Percentiles rank a stretch among this genome's conserved stretches.
These are phyloP conservation scores for Atrichornis clamosus DNA, from an alignment of 2,113 vertebrate genomes.

Conservation along the genomic window DNA sequence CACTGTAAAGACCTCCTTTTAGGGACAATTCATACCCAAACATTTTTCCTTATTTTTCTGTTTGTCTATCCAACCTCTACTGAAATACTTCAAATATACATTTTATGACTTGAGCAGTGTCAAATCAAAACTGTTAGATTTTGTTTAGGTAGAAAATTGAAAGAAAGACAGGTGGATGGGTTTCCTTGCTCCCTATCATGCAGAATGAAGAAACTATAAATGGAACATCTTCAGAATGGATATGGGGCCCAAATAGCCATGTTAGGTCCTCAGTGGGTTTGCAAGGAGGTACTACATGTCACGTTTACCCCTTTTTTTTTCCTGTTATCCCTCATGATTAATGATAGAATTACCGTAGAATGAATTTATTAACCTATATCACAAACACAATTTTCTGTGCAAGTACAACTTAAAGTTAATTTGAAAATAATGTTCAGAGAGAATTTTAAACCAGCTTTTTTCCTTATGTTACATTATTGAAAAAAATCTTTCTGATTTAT, in stretches of 20 bases:
- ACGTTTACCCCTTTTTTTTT: neutral
- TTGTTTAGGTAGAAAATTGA: neutral
- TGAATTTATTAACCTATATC: neutral
- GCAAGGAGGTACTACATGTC: neutral
- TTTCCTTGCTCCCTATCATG: neutral
- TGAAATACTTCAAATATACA: neutral
- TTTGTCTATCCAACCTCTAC: neutral
- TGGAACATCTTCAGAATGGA: neutral
- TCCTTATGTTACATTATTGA: neutral
- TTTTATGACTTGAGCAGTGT: neutral
- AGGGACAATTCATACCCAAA: neutral
- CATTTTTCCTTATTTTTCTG: accelerated
- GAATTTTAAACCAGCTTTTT: neutral
- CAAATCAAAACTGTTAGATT: neutral
- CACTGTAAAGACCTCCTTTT: neutral
- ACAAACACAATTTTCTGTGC: neutral
- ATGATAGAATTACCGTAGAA: neutral
- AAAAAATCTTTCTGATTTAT: neutral
- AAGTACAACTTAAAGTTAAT: neutral
- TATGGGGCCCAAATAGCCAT: neutral
- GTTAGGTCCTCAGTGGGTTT: neutral
- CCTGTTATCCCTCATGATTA: neutral
- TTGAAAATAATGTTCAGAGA: neutral
- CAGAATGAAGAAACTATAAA: neutral
- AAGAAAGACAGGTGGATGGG: neutral